Evolutionary conservation across 1,140 invertebrate genomes (phyloP).

Genomic region (Drosophila persimilis): DNA sequence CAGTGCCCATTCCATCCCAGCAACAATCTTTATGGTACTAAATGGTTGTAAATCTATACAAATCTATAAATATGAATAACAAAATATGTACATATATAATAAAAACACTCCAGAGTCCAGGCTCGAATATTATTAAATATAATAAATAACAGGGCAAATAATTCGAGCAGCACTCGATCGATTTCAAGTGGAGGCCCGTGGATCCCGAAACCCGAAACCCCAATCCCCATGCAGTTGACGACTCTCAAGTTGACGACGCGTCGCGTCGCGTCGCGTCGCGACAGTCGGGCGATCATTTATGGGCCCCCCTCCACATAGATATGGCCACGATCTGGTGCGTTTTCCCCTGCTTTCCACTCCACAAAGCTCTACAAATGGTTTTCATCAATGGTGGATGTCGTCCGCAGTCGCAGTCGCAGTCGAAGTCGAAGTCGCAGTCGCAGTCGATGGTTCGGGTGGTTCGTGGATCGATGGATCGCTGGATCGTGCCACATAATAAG

Average conservation of each 20-base stretch:
- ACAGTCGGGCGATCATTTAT: too few relatives aligned
- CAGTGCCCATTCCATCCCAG: slow-evolving; percentile 1
- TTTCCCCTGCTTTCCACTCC: too few relatives aligned
- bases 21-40: slow-evolving; percentile 25
- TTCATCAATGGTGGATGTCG: slow-evolving; percentile 4
- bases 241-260: too few relatives aligned
- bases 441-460: slow-evolving; percentile 4
- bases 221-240: too few relatives aligned
- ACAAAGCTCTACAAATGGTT: too few relatives aligned
- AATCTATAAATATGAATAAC: slow-evolving; percentile 44
- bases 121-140: slow-evolving; percentile 46
- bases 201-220: too few relatives aligned
- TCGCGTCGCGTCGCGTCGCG: too few relatives aligned
- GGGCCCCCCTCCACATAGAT: too few relatives aligned
- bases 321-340: too few relatives aligned
- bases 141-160: slow-evolving; percentile 67
- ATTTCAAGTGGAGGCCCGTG: slow-evolving; percentile 38
- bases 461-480: neutral
- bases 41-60: slow-evolving; percentile 28
- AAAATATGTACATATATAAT: slow-evolving; percentile 58
- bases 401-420: slow-evolving; percentile 9
- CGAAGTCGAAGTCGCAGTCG: slow-evolving; percentile 3
- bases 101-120: slow-evolving; percentile 34
- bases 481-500: slow-evolving; percentile 54
- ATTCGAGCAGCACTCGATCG: slow-evolving; percentile 63